Evolutionary conservation across 2,888 invertebrate species (phyloP).

Genomic region (Chrysolina oricalcia): DNA sequence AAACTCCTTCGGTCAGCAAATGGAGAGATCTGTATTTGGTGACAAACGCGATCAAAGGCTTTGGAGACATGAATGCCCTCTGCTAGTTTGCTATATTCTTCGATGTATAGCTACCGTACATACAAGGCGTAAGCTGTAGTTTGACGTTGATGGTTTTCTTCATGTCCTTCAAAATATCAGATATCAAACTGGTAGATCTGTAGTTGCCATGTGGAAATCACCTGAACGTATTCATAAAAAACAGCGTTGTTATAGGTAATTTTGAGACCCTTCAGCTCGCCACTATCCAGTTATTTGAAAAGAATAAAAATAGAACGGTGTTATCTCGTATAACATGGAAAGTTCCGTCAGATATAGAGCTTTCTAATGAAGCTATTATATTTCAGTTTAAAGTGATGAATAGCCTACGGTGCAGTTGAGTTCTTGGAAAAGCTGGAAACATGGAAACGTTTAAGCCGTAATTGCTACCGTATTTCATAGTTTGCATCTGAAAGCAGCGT

Average conservation of each 20-base stretch:
- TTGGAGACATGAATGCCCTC: too few relatives aligned
- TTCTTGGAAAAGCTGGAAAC: neutral
- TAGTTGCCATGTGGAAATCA: too few relatives aligned
- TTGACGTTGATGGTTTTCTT: too few relatives aligned
- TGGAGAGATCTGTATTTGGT: too few relatives aligned
- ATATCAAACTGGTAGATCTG: too few relatives aligned
- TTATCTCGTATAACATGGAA: neutral
- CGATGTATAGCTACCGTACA: too few relatives aligned
- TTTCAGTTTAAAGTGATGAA: neutral
- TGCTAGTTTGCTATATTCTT: too few relatives aligned
- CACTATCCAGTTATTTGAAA: neutral
- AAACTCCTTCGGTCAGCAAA: too few relatives aligned
- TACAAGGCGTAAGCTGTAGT: too few relatives aligned
- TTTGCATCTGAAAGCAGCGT: neutral
- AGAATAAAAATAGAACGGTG: neutral
- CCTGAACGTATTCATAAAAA: neutral
- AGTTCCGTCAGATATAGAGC: neutral
- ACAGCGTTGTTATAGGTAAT: neutral
- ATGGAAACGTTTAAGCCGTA: neutral
- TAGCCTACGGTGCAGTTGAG: neutral
- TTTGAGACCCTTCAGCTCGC: neutral
- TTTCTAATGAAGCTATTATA: constrained; percentile 3
- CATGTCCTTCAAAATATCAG: too few relatives aligned
- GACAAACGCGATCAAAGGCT: too few relatives aligned
- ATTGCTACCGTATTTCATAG: constrained; percentile 4